Evolutionary conservation across 2,888 invertebrate species (phyloP).

Genomic region (Bugula neritina): DNA sequence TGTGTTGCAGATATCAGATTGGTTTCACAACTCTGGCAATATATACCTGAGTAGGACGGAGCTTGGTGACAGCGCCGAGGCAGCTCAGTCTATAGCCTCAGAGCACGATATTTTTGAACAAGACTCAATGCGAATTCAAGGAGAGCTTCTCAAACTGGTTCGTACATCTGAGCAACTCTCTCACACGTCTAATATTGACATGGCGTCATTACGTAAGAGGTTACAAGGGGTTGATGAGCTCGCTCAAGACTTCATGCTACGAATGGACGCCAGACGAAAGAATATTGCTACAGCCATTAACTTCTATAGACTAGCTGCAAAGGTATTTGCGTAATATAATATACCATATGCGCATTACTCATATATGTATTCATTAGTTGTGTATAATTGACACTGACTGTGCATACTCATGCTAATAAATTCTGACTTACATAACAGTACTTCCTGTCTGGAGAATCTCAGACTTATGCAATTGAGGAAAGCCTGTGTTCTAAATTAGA

Average conservation of each 20-base stretch:
- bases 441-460: too few relatives aligned
- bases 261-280: constrained; percentile 66
- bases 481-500: too few relatives aligned
- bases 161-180: constrained; percentile 71
- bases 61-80: constrained; percentile 68
- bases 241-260: constrained; percentile 63
- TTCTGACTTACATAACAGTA: too few relatives aligned
- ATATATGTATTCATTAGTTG: too few relatives aligned
- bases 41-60: constrained; percentile 56
- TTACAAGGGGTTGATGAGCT: constrained; percentile 47
- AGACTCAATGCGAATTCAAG: constrained; percentile 61
- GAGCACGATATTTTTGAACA: constrained; percentile 66
- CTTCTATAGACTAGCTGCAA: constrained; percentile 67
- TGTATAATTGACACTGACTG: too few relatives aligned
- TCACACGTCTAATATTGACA: constrained; percentile 64
- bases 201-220: constrained; percentile 46
- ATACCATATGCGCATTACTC: too few relatives aligned
- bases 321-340: constrained; percentile 59
- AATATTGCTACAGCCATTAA: constrained; percentile 64
- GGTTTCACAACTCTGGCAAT: constrained; percentile 47
- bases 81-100: constrained; percentile 64
- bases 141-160: constrained; percentile 66
- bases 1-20: constrained; percentile 43
- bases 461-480: too few relatives aligned
- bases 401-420: too few relatives aligned